These are phyloP conservation scores for Meloidogyne hapla DNA, from an alignment of 1,140 invertebrate genomes.

Conservation along the genomic window DNA sequence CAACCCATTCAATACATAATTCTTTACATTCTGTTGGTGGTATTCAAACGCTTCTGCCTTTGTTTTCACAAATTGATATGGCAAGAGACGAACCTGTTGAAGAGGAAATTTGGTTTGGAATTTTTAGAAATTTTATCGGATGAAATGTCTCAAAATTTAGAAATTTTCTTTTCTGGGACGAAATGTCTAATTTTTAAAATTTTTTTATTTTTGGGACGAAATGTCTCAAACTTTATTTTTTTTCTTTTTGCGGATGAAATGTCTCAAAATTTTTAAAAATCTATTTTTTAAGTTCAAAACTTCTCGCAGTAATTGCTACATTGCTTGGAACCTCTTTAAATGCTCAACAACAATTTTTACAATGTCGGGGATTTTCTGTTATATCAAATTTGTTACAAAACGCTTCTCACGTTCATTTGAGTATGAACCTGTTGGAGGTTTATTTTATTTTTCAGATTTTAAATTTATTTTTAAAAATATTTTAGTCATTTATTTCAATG, in stretches of 20 bases:
- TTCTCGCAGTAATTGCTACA: constrained; percentile 94
- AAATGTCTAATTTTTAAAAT: too few relatives aligned
- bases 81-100: constrained; percentile 63
- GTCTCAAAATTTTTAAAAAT: constrained; percentile 10
- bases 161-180: too few relatives aligned
- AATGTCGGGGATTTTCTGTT: constrained; percentile 92
- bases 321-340: constrained; percentile 91
- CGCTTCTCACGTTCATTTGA: constrained; percentile 48
- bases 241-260: background rate
- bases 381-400: constrained; percentile 94
- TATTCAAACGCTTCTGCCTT: constrained; percentile 93
- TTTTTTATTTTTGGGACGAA: background rate
- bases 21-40: constrained; percentile 97
- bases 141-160: background rate
- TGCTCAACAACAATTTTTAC: constrained; percentile 97
- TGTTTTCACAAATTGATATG: constrained; percentile 94
- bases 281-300: constrained; percentile 81
- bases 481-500: constrained; percentile 68
- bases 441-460: background rate
- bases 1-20: constrained; percentile 97
- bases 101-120: constrained; percentile 67
- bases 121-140: background rate
- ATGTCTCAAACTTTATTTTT: background rate
- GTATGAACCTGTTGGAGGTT: constrained; percentile 50
- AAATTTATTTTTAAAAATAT: background rate